A percentile compares a stretch with the other conserved stretches of the same genome.
These are phyloP conservation scores for Lasioglossum malachurum DNA, from an alignment of 2,888 invertebrate genomes.

Conservation along the genomic window DNA sequence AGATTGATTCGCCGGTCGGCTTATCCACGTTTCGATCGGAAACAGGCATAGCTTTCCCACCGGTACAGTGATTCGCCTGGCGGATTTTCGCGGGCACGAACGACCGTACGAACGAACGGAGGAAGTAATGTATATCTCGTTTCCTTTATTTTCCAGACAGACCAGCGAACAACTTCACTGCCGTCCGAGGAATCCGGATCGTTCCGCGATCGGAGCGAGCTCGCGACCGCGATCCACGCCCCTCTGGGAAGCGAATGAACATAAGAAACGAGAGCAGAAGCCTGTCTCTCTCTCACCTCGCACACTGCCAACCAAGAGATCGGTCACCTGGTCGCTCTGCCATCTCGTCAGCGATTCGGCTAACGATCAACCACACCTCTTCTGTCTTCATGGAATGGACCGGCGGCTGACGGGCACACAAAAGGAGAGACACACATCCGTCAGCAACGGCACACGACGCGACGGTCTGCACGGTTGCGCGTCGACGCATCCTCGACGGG, in stretches of 20 bases:
- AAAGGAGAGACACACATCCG: background rate
- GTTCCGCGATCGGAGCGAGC: conserved; percentile 50
- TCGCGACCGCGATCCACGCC: conserved; percentile 52
- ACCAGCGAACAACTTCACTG: conserved; percentile 71
- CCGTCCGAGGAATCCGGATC: conserved; percentile 60
- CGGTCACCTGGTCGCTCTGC: conserved; percentile 68
- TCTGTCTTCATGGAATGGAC: background rate
- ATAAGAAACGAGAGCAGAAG: conserved; percentile 47
- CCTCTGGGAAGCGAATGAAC: conserved; percentile 40
- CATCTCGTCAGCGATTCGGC: conserved; percentile 28
- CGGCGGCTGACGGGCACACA: background rate
- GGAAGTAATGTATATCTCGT: conserved; percentile 22
- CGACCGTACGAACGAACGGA: background rate
- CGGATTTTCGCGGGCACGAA: background rate
- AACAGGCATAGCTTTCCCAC: conserved; percentile 10
- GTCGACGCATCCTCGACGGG: background rate
- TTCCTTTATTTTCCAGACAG: conserved; percentile 52
- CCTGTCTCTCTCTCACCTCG: conserved; percentile 29
- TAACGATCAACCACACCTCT: background rate
- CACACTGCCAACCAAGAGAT: conserved; percentile 64
- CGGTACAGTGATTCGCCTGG: background rate
- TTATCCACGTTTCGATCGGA: background rate
- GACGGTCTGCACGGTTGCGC: background rate
- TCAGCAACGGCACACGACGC: background rate
- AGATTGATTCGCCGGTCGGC: background rate